Base-by-base conservation (phyloP, 1,140 invertebrate genomes). In the Musca vetustissima region DNA sequence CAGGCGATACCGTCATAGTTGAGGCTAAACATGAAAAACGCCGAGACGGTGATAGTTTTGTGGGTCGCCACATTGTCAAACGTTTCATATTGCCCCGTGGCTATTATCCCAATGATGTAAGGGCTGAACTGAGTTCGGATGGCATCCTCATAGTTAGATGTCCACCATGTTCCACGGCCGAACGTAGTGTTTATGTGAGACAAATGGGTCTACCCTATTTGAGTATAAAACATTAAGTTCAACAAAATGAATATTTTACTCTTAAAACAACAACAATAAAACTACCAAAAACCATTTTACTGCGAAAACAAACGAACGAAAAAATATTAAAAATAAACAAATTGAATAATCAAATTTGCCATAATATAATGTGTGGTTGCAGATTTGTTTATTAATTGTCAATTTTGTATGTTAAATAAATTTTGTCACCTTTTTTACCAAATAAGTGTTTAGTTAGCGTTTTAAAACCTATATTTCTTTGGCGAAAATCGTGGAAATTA, bases 11-110 rank as follows among this genome's bases (percentile, higher is more conserved):
- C 83, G 80, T 91, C 11, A 84, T 89, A 19, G 84, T 91, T n/a
- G 84, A 88, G 72, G 89, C 86, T 1, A 89, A 89, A 75, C 89
- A 90, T 73, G 87, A 90, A 75, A 86, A 89, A 72, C 88, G 82
- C 83, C 86, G 77, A 69, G 87, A 90, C 25, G 87, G 89, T 70
- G 90, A 89, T 13, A 81, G 71, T 64, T 88, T 84, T 69, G 86
- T 91, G 24, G 86, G 86, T 4, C 84, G 89, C 2, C 88, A 90
- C 67, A 91, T 91, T 72, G 81, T 84, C 6, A 85, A 90, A n/a
- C 86, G 85, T 55, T 92, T 90, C 64, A 76, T 86, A 48, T 73
- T 90, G n/a, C 89, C 89, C 0, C 80, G 86, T 55, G 85, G 87
- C 57, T 81, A 77, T 65, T 79, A 81, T 72, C 79, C 79, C 22